These are phyloP conservation scores for Agelas oroides DNA, from an alignment of 37 sponge, comb jelly and placozoan species.

Conservation along the genomic window DNA sequence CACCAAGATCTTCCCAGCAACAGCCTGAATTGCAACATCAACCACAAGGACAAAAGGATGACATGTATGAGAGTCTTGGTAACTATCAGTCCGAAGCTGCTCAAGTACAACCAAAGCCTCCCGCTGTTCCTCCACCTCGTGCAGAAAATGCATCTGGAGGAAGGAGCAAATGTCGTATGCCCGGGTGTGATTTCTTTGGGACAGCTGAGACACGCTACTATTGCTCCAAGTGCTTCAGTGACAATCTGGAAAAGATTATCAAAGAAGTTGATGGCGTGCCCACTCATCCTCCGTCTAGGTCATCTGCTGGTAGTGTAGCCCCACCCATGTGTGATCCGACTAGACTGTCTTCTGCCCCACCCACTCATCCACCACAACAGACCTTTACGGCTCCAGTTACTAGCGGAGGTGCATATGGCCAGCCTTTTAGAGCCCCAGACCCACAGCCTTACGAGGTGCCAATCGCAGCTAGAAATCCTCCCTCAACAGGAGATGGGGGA, in stretches of 20 bases:
- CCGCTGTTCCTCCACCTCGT: conserved; percentile 13
- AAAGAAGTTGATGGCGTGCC: conserved; percentile 11
- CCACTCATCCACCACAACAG: neutral
- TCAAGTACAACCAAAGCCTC: neutral
- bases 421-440: neutral
- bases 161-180: conserved; percentile 35
- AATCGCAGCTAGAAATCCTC: no score
- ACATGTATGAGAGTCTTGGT: conserved; percentile 9
- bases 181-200: conserved; percentile 69
- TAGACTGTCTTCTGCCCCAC: neutral
- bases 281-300: neutral
- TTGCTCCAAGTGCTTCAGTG: conserved; percentile 67
- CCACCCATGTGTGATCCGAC: neutral
- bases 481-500: no score
- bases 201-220: conserved; percentile 39
- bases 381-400: neutral
- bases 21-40: neutral
- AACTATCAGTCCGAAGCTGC: neutral
- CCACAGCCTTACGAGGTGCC: no score
- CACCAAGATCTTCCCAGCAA: no score
- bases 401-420: neutral
- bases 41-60: neutral
- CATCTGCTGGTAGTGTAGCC: no score
- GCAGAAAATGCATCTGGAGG: neutral
- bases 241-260: conserved; percentile 24